Evolutionary conservation across 2,797 vertebrate species (phyloP).

Genomic region (Propithecus deckenii): DNA sequence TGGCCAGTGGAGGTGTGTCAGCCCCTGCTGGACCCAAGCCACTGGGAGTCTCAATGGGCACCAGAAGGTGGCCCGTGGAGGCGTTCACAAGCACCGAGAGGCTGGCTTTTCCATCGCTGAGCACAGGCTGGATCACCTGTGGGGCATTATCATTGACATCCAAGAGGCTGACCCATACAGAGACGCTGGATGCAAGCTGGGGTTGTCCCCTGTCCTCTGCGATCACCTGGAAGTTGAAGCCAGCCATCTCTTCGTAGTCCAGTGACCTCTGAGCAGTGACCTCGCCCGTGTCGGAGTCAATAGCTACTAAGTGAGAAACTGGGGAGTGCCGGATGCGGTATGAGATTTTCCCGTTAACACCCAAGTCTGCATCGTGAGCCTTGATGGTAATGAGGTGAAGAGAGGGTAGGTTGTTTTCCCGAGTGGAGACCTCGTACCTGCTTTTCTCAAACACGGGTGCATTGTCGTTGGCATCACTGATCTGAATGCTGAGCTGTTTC

Average conservation of each 20-base stretch:
- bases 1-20: slow-evolving; percentile 1
- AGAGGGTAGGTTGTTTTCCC: slow-evolving; percentile 89
- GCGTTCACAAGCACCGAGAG: slow-evolving; percentile 89
- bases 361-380: slow-evolving; percentile 90
- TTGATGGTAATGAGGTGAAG: slow-evolving; percentile 86
- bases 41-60: slow-evolving; percentile 69
- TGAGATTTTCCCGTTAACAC: slow-evolving; percentile 89
- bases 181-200: slow-evolving; percentile 87
- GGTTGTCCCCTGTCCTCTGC: slow-evolving; percentile 92
- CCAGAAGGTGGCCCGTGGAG: slow-evolving; percentile 86
- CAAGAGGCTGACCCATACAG: slow-evolving; percentile 87
- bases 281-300: slow-evolving; percentile 89
- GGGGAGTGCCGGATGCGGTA: slow-evolving; percentile 88
- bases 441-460: slow-evolving; percentile 89
- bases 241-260: slow-evolving; percentile 89
- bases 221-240: slow-evolving; percentile 89
- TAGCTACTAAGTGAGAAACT: slow-evolving; percentile 84
- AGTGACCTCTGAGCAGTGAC: slow-evolving; percentile 88
- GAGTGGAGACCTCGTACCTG: slow-evolving; percentile 85
- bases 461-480: slow-evolving; percentile 94
- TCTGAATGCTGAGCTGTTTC: slow-evolving; percentile 88
- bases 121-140: slow-evolving; percentile 86
- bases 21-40: slow-evolving; percentile 71
- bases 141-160: slow-evolving; percentile 94
- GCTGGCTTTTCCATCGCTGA: slow-evolving; percentile 86